Evolutionary conservation across 2,113 vertebrate genomes (phyloP).

Genomic region (Mormoops blainvillei): DNA sequence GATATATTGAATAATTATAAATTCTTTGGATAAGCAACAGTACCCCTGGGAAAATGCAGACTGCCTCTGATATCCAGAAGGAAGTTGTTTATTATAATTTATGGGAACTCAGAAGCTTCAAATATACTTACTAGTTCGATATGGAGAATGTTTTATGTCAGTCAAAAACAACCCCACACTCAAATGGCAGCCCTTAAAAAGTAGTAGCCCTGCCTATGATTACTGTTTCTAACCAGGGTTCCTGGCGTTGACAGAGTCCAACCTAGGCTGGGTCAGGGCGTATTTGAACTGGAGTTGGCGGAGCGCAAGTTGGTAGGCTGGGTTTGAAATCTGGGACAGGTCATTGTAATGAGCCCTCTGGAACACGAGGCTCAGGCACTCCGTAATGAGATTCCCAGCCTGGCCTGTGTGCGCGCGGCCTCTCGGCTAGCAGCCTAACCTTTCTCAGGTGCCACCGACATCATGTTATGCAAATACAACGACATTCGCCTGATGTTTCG

Average conservation of each 20-base stretch:
- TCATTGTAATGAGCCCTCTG: conserved; percentile 12
- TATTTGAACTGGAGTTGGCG: not conserved
- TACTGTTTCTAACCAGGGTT: not conserved
- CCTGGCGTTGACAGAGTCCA: not conserved
- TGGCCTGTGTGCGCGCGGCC: not conserved
- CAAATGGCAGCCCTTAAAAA: not conserved
- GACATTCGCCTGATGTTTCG: not conserved
- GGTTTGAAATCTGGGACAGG: not conserved
- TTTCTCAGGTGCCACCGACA: conserved; percentile 8
- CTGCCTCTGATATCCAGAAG: not conserved
- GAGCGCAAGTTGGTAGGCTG: not conserved
- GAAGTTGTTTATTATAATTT: not conserved
- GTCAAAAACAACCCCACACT: not conserved
- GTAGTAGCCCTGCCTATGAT: not conserved
- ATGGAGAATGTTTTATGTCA: not conserved
- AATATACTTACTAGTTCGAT: not conserved
- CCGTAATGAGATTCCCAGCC: not conserved
- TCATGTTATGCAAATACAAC: conserved; percentile 17
- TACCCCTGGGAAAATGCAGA: not conserved
- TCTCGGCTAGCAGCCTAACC: not conserved
- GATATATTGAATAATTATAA: not conserved
- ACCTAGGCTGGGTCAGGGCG: not conserved
- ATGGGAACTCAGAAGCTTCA: not conserved
- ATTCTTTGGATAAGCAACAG: not conserved
- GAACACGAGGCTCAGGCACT: not conserved